Conservation (phyloP, 2,797 vertebrate genomes). For the Megalops cyprinoides region DNA sequence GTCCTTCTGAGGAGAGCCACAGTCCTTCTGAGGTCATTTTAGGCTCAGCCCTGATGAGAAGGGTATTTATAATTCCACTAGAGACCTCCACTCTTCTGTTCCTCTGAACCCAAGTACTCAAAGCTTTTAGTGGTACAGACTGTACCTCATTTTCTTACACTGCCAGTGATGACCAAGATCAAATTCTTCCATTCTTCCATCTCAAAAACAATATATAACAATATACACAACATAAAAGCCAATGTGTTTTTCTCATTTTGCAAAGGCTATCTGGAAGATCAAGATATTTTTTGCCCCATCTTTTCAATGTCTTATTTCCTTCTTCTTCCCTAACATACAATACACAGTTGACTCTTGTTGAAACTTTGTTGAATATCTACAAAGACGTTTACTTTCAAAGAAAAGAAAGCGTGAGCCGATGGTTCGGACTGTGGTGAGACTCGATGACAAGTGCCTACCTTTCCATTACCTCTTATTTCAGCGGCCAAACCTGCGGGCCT, state of each 20-base stretch:
- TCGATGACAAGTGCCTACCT: background rate
- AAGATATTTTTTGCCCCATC: background rate
- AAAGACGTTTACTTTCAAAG: background rate
- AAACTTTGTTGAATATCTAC: background rate
- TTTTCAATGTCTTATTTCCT: background rate
- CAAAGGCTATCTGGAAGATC: background rate
- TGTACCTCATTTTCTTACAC: background rate
- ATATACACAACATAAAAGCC: too few species aligned
- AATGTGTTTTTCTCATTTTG: too few species aligned
- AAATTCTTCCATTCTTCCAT: background rate
- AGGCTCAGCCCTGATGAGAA: background rate
- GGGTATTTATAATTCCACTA: slow-evolving; percentile 48
- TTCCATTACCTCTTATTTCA: background rate
- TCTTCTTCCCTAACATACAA: background rate
- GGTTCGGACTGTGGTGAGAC: background rate
- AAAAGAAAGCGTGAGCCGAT: background rate
- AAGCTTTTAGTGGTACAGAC: background rate
- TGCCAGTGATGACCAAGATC: too few species aligned
- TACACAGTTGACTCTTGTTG: background rate
- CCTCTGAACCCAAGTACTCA: background rate
- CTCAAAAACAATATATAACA: background rate
- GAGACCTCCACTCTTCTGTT: slow-evolving; percentile 55
- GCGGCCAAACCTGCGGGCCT: too few species aligned
- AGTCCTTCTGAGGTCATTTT: background rate
- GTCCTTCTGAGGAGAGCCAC: background rate